Conservation (phyloP, 2,113 vertebrate species). For the Sinocyclocheilus anshuiensis region DNA sequence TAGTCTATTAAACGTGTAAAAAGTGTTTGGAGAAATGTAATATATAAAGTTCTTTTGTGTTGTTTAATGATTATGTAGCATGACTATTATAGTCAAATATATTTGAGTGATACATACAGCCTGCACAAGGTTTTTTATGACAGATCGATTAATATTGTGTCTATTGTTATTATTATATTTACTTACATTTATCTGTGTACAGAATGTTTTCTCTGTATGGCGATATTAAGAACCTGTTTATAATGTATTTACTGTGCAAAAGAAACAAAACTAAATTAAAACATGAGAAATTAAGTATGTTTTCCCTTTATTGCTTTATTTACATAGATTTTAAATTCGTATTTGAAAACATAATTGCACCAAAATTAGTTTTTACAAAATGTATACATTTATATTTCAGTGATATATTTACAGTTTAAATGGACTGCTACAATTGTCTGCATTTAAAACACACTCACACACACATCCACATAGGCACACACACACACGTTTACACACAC, state of each 20-base stretch:
- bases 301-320: conserved; percentile 49
- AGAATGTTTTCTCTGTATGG: not conserved
- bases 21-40: not conserved
- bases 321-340: not conserved
- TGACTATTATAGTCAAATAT: conserved; percentile 1
- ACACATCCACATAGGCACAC: conserved; percentile 38
- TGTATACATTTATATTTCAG: conserved; percentile 2
- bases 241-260: conserved; percentile 42
- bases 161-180: not conserved
- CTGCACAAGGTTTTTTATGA: not conserved
- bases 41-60: not conserved
- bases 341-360: conserved; percentile 9
- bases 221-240: not conserved
- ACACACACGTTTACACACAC: conserved; percentile 12
- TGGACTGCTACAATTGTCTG: conserved; percentile 66
- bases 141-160: not conserved
- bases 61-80: not conserved
- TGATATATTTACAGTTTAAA: conserved; percentile 35
- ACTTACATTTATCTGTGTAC: conserved; percentile 5
- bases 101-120: not conserved
- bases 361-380: not conserved
- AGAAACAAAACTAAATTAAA: conserved; percentile 40
- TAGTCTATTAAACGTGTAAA: conserved; percentile 15
- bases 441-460: conserved; percentile 28
- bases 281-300: conserved; percentile 51